Percentiles rank a stretch among this genome's conserved stretches.
phyloP scores from a whole-genome alignment of 2,888 invertebrate genomes.

The Piscicola geometra region DNA sequence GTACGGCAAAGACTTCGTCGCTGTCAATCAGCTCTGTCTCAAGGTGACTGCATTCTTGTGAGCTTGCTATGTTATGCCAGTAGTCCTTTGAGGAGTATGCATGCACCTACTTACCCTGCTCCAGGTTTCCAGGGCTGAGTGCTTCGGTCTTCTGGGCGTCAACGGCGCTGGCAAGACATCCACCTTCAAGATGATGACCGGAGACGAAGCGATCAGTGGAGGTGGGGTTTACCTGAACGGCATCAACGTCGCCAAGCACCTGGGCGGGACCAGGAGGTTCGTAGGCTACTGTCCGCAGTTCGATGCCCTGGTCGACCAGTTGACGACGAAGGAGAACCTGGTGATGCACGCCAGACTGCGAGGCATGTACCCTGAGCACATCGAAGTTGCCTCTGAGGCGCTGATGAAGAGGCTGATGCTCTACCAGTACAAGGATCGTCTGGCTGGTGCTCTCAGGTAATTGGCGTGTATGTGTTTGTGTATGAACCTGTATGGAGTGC shows the following conservation, averaged over 20 bases:
- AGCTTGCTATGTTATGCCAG: too few relatives aligned
- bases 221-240: constrained; percentile 62
- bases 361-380: constrained; percentile 37
- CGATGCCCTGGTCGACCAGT: constrained; percentile 45
- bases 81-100: too few relatives aligned
- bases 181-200: constrained; percentile 72
- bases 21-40: constrained; percentile 71
- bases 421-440: constrained; percentile 37
- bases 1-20: constrained; percentile 66
- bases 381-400: constrained; percentile 35
- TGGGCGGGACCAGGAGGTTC: constrained; percentile 63
- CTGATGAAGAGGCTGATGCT: constrained; percentile 37
- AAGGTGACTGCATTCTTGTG: too few relatives aligned
- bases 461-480: not conserved
- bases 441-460: constrained; percentile 46
- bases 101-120: too few relatives aligned
- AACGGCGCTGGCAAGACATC: constrained; percentile 63
- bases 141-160: constrained; percentile 69
- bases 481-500: too few relatives aligned
- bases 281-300: constrained; percentile 69
- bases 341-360: constrained; percentile 42
- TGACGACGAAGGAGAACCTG: constrained; percentile 44
- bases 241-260: constrained; percentile 45
- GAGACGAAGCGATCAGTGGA: constrained; percentile 67
- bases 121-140: constrained; percentile 70